These are phyloP conservation scores for Conistra vaccinii DNA, from an alignment of 2,888 invertebrate genomes.

Conservation along the genomic window DNA sequence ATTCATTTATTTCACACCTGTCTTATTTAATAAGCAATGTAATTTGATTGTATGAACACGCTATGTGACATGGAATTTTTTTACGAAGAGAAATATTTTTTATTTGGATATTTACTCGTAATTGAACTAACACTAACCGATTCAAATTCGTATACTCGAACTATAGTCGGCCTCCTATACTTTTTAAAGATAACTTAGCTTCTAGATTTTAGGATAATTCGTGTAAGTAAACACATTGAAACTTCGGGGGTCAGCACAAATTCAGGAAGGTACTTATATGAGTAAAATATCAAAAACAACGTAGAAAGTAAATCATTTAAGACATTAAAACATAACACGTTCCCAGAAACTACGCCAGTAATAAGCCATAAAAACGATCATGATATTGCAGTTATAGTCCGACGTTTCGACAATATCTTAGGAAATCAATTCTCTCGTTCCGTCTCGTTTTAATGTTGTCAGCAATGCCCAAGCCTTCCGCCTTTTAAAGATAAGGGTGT, in stretches of 20 bases:
- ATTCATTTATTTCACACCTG: conserved; percentile 32
- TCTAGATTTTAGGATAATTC: background rate
- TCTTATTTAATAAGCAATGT: conserved; percentile 31
- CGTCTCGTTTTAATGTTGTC: background rate
- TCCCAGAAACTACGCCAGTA: background rate
- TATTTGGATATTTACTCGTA: background rate
- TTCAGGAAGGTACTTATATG: background rate
- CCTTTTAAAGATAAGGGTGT: conserved; percentile 3
- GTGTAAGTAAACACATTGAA: background rate
- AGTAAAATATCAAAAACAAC: background rate
- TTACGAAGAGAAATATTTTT: background rate
- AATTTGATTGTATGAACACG: conserved; percentile 22
- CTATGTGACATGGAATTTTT: background rate
- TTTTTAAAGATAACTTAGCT: background rate
- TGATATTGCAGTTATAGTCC: background rate
- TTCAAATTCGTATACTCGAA: background rate
- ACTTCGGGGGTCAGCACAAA: background rate
- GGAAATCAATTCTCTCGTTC: background rate
- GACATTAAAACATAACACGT: background rate
- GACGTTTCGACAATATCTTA: background rate
- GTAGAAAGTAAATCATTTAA: background rate
- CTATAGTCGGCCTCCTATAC: background rate
- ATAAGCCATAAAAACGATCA: background rate
- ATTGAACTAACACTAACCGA: background rate
- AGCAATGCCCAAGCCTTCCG: background rate